phyloP scores from a whole-genome alignment of 37 sponge, comb jelly and placozoan species.

The Chondrosia reniformis region DNA sequence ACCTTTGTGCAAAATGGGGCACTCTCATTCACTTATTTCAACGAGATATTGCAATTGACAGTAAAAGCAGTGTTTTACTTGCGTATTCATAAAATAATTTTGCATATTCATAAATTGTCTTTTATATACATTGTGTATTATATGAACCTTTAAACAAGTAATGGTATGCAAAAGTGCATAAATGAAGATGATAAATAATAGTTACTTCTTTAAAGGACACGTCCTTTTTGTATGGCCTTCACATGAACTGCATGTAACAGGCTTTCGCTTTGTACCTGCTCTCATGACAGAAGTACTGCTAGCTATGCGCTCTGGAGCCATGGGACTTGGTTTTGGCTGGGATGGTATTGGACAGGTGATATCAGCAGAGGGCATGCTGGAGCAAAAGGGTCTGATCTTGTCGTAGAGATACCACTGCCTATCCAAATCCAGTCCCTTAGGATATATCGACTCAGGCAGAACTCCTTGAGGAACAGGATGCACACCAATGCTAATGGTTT shows the following conservation, averaged over 20 bases:
- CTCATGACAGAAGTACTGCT: not conserved
- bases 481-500: not conserved
- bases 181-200: not conserved
- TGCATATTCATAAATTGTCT: not conserved
- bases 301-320: not conserved
- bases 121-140: not conserved
- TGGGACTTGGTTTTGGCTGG: not conserved
- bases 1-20: too few species aligned
- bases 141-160: not conserved
- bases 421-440: conserved; percentile 22
- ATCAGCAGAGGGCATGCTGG: not conserved
- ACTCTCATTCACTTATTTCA: too few species aligned
- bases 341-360: conserved; percentile 31
- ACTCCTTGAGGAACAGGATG: not conserved
- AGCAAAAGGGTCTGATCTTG: conserved; percentile 33
- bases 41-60: too few species aligned
- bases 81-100: too few species aligned
- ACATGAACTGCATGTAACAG: conserved; percentile 1
- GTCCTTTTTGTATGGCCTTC: conserved; percentile 14
- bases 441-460: not conserved
- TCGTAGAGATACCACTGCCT: conserved; percentile 36
- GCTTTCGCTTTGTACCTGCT: not conserved
- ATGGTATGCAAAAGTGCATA: not conserved
- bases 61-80: too few species aligned
- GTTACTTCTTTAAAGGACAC: not conserved